phyloP scores from a whole-genome alignment of 2,797 vertebrate genomes.

The Phrynocephalus vlangalii region DNA sequence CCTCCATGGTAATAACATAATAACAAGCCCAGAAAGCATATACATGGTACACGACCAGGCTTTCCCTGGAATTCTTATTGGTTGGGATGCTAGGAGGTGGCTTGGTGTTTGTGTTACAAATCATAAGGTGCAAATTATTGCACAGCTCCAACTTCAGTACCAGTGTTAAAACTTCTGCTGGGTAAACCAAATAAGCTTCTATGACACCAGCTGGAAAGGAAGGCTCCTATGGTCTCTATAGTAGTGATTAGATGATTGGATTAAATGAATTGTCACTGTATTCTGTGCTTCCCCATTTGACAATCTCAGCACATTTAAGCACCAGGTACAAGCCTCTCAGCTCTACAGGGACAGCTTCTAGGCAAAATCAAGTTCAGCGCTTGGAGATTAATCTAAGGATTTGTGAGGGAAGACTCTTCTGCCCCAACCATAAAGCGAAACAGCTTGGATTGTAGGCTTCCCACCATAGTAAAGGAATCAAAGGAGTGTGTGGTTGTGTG shows the following conservation, averaged over 20 bases:
- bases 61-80: neutral
- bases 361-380: neutral
- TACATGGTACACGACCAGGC: neutral
- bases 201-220: neutral
- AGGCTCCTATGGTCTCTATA: neutral
- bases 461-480: neutral
- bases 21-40: neutral
- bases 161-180: conserved; percentile 10
- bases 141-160: neutral
- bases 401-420: neutral
- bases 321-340: neutral
- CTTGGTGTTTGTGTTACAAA: conserved; percentile 8
- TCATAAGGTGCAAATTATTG: neutral
- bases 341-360: neutral
- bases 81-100: neutral
- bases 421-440: neutral
- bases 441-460: neutral
- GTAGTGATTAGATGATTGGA: conserved; percentile 3
- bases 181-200: conserved; percentile 15
- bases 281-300: conserved; percentile 7
- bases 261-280: neutral
- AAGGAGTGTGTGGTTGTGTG: neutral
- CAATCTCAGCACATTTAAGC: neutral
- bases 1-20: conserved; percentile 26
- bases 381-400: neutral